Percentiles rank a stretch among this genome's conserved stretches.
phyloP scores from a whole-genome alignment of 1,140 invertebrate species.

The Aphis craccivora region DNA sequence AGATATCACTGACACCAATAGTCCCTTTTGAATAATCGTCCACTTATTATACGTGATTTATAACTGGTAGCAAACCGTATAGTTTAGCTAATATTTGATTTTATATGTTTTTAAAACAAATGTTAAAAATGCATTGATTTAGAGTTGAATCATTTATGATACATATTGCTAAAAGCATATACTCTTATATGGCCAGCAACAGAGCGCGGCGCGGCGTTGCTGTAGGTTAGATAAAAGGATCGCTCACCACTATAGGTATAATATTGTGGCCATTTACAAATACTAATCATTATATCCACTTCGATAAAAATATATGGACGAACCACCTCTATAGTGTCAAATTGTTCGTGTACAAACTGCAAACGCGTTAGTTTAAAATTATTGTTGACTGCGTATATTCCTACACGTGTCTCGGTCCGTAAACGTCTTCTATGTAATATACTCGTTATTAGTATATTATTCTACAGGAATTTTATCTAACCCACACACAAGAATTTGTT shows the following conservation, averaged over 20 bases:
- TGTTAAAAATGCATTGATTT: background rate
- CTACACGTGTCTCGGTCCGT: background rate
- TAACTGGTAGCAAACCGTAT: background rate
- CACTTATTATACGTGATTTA: background rate
- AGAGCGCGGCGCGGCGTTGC: background rate
- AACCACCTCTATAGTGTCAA: background rate
- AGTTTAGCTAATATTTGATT: background rate
- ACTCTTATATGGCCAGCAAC: background rate
- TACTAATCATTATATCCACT: background rate
- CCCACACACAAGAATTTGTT: background rate
- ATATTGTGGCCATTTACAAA: background rate
- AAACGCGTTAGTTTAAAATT: slow-evolving; percentile 2
- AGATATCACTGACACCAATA: background rate
- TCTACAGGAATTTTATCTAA: background rate
- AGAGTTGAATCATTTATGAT: background rate
- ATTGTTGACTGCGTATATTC: background rate
- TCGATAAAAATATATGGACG: background rate
- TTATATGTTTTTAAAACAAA: background rate
- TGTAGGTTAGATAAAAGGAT: background rate
- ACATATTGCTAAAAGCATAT: background rate
- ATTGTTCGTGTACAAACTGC: background rate
- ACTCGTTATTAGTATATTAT: background rate
- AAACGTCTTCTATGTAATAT: background rate
- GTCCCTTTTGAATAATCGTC: background rate
- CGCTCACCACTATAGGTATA: background rate